Evolutionary conservation across 2,113 vertebrate genomes (phyloP), one percentile per base, ranked within the genome.

Genomic region (Myocastor coypus): DNA sequence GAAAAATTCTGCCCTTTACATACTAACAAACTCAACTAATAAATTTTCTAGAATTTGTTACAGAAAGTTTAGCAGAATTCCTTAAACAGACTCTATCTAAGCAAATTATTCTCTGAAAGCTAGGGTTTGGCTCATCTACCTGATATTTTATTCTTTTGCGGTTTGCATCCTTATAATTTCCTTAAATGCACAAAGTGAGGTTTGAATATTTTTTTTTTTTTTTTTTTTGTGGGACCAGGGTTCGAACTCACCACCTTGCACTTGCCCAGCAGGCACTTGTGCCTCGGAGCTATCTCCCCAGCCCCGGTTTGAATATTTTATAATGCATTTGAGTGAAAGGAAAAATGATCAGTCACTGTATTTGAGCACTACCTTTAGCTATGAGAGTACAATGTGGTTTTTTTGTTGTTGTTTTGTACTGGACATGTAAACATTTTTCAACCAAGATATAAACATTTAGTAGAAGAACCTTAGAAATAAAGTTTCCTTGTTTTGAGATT

Each of bases 61-160:
- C 17, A 55, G 34, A 32, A 55, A 52, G 30, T 80, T 55, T n/a
- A 55, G 34, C 50, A 78, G 50, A 17, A 34, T 80, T 55, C 20
- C 55, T 34, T 80, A 52, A 55, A 34, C 46, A 20, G 77, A 80
- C 8, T 42, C 11, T 75, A 42, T 55, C 50, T 32, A 34, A 80
- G 50, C 14, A 80, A 80, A 80, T 80, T 57, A 75, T 87, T 87
- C 37, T 96, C 87, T 87, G 92, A 83, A 92, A 92, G 37, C 63
- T 10, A 69, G 32, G 61, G 89, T 82, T 92, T 92, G 42, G 55
- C 68, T 86, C 69, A 34, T 69, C 50, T 69, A 50, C 19, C 42
- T 92, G 37, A 40, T 83, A 42, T 92, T 82, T 32, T 2, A 28
- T 95, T 91, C 30, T 77, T 86, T 94, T 64, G 19, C 37, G 55